phyloP scores from a whole-genome alignment of 2,888 invertebrate species.

The Epirrita christyi region DNA sequence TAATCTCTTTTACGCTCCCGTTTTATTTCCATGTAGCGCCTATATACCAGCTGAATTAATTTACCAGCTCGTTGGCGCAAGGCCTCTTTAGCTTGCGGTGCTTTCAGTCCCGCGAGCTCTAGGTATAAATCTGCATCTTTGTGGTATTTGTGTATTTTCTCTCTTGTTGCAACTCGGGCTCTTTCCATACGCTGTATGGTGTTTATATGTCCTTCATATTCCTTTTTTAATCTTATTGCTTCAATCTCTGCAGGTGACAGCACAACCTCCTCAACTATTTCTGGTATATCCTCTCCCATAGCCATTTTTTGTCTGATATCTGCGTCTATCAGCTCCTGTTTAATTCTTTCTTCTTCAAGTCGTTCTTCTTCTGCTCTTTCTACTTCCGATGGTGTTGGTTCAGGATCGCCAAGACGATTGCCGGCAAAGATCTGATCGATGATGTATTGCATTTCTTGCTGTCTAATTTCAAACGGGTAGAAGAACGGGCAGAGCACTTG shows the following conservation, averaged over 20 bases:
- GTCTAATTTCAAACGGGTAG: conserved; percentile 84
- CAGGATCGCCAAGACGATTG: conserved; percentile 68
- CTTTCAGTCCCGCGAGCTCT: conserved; percentile 70
- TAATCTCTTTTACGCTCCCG: conserved; percentile 64
- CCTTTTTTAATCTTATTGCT: conserved; percentile 51
- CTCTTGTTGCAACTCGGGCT: conserved; percentile 50
- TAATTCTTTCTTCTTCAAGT: conserved; percentile 56
- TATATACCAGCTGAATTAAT: conserved; percentile 65
- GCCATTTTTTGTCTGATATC: conserved; percentile 58
- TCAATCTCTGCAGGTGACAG: conserved; percentile 61
- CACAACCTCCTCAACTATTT: conserved; percentile 47
- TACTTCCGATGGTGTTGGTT: conserved; percentile 66
- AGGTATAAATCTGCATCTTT: conserved; percentile 67
- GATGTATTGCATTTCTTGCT: conserved; percentile 75
- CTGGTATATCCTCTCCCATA: conserved; percentile 57
- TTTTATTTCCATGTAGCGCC: conserved; percentile 72
- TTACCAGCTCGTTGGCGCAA: conserved; percentile 56
- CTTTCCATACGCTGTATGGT: conserved; percentile 78
- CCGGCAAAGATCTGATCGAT: conserved; percentile 74
- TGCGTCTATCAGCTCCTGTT: conserved; percentile 59
- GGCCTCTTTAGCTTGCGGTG: conserved; percentile 52
- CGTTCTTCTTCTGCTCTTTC: conserved; percentile 58
- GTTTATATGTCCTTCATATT: conserved; percentile 57
- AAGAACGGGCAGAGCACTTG: conserved; percentile 86
- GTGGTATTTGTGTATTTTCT: conserved; percentile 54